Conservation (phyloP, 2,888 invertebrate species). For the Epinotia bilunana region DNA sequence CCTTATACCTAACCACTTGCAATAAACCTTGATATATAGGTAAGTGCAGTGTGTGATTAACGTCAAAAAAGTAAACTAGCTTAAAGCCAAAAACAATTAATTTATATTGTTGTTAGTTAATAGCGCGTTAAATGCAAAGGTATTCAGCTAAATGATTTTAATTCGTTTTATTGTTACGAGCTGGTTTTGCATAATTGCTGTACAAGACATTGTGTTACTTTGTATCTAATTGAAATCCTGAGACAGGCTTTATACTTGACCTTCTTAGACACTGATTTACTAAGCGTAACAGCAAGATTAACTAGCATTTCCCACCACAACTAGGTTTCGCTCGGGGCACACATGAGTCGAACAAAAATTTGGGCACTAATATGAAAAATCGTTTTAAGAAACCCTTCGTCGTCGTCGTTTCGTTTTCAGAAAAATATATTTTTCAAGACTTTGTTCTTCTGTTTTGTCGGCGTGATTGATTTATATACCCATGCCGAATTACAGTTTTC, state of each 20-base stretch:
- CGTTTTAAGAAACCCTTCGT: too few species aligned
- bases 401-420: too few species aligned
- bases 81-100: conserved; percentile 22
- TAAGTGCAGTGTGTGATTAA: conserved; percentile 10
- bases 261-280: background rate
- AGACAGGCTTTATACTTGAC: background rate
- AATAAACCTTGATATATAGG: background rate
- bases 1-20: background rate
- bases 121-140: conserved; percentile 44
- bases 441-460: too few species aligned
- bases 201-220: conserved; percentile 43
- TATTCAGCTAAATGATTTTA: conserved; percentile 46
- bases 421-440: too few species aligned
- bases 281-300: background rate
- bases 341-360: too few species aligned
- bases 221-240: conserved; percentile 27
- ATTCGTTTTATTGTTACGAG: conserved; percentile 45
- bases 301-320: background rate
- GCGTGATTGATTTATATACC: too few species aligned
- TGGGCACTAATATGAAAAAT: too few species aligned
- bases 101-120: conserved; percentile 38
- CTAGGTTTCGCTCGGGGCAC: background rate
- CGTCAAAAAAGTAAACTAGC: conserved; percentile 14
- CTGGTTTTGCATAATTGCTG: conserved; percentile 22
- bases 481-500: too few species aligned